phyloP scores from a whole-genome alignment of 1,140 invertebrate genomes.

The Holcopasites calliopsidis region DNA sequence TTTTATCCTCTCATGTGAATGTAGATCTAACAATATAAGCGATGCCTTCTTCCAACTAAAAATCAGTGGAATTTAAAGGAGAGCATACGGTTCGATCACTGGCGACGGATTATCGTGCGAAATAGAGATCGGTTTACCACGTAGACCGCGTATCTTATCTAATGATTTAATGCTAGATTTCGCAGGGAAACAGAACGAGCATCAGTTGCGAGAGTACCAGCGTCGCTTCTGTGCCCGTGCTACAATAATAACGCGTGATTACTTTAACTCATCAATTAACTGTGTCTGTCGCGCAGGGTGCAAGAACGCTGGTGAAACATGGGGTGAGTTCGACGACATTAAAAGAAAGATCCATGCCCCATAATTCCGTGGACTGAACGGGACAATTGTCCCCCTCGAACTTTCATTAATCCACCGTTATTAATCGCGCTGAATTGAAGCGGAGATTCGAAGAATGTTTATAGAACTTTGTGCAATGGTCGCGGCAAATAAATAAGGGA shows the following conservation, averaged over 20 bases:
- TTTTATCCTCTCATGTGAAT: background rate
- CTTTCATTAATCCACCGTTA: background rate
- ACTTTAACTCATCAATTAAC: slow-evolving; percentile 10
- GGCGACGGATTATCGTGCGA: background rate
- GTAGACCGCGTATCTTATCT: slow-evolving; percentile 50
- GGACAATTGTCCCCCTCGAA: background rate
- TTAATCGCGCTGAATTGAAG: no score
- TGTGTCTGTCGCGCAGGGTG: background rate
- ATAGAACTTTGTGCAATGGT: background rate
- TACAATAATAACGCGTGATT: slow-evolving; percentile 13
- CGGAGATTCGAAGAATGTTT: background rate
- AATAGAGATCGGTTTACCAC: slow-evolving; percentile 22
- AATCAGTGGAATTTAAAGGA: no score
- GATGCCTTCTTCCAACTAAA: no score
- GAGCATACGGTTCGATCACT: no score
- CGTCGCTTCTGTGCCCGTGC: background rate
- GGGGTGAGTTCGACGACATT: slow-evolving; percentile 39
- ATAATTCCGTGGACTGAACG: no score
- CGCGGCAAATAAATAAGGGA: background rate
- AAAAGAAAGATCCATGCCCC: background rate
- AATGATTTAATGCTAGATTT: slow-evolving; percentile 29
- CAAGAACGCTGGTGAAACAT: slow-evolving; percentile 16
- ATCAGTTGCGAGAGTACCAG: slow-evolving; percentile 26
- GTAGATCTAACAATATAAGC: no score
- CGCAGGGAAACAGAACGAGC: slow-evolving; percentile 24